Conservation (phyloP, 2,888 invertebrate species). For the Chrysomela aeneicollis region DNA sequence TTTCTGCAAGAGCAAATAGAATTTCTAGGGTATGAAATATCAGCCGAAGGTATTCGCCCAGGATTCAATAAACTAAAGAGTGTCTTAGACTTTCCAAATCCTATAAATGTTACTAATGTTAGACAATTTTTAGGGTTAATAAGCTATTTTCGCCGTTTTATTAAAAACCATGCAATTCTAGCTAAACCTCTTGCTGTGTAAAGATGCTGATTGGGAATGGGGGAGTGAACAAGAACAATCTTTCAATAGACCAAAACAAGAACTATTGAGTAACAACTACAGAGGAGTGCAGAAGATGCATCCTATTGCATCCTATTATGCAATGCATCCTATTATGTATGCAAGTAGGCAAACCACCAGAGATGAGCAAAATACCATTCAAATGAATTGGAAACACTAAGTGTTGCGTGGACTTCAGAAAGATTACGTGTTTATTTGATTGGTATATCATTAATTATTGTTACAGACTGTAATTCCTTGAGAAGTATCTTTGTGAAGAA, state of each 20-base stretch:
- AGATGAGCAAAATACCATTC: constrained; percentile 7
- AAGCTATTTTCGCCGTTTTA: too few relatives aligned
- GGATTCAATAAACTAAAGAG: background rate
- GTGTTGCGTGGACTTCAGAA: background rate
- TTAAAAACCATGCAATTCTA: background rate
- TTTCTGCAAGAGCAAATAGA: background rate
- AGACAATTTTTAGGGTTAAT: too few relatives aligned
- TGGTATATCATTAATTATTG: background rate
- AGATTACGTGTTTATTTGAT: background rate
- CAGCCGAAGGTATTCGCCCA: background rate
- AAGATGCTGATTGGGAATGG: background rate
- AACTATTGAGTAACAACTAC: background rate
- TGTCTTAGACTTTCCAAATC: constrained; percentile 2
- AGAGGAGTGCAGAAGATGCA: too few relatives aligned
- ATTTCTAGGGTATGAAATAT: constrained; percentile 3
- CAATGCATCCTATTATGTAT: too few relatives aligned
- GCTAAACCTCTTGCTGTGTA: background rate
- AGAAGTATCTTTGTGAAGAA: constrained; percentile 1
- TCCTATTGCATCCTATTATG: too few relatives aligned
- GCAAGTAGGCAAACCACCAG: too few relatives aligned
- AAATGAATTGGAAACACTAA: background rate
- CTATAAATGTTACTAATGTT: too few relatives aligned
- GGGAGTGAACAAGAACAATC: background rate
- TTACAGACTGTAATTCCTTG: background rate
- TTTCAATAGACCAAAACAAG: background rate